Conservation (phyloP, 2,113 vertebrate genomes). For the Neogale vison region DNA sequence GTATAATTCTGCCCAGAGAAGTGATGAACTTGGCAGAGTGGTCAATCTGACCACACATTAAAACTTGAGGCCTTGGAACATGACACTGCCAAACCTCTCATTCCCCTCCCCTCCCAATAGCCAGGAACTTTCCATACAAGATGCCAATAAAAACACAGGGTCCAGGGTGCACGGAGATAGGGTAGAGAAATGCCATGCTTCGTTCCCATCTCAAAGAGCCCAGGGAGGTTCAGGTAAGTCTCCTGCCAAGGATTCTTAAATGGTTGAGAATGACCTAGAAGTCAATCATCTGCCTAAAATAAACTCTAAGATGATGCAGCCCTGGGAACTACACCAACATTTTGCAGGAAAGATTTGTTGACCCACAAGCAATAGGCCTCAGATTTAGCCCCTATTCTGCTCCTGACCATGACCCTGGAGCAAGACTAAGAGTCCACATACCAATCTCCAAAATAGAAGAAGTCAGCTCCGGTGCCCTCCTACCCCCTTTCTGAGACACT, state of each 20-base stretch:
- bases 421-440: not conserved
- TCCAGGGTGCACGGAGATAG: not conserved
- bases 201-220: constrained; percentile 25
- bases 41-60: not conserved
- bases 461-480: not conserved
- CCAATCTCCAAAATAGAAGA: not conserved
- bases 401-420: not conserved
- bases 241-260: constrained; percentile 56
- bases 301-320: constrained; percentile 51
- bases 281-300: constrained; percentile 64
- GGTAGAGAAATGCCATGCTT: not conserved
- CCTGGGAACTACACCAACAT: constrained; percentile 18
- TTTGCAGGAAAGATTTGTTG: constrained; percentile 22
- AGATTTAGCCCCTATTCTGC: not conserved
- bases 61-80: not conserved
- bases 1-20: not conserved
- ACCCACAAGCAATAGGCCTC: constrained; percentile 24
- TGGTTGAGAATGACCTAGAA: constrained; percentile 57
- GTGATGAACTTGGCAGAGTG: not conserved
- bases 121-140: constrained; percentile 30
- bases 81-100: not conserved
- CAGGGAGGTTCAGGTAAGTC: constrained; percentile 1
- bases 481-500: not conserved
- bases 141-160: constrained; percentile 23
- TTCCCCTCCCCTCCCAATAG: not conserved